These are phyloP conservation scores for Herpetotheres cachinnans DNA, from an alignment of 2,113 vertebrate species.

Conservation along the genomic window DNA sequence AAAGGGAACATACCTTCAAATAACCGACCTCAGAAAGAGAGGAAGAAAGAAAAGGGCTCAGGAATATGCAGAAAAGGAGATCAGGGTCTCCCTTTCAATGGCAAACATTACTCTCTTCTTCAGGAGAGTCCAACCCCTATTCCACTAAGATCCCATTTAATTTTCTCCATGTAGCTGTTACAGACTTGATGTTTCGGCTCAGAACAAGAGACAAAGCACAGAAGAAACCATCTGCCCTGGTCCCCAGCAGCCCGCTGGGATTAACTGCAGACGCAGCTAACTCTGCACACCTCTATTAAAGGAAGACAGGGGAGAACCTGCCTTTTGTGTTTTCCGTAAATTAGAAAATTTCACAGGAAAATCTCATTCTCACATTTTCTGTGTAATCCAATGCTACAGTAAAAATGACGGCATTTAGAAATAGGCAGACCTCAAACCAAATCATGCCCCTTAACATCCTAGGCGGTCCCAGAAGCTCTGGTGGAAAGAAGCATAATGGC, in stretches of 20 bases:
- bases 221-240: not conserved
- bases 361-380: not conserved
- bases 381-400: not conserved
- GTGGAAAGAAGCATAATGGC: not conserved
- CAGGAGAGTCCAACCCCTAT: not conserved
- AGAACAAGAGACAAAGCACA: not conserved
- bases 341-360: not conserved
- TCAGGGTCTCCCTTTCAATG: not conserved
- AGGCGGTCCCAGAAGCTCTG: not conserved
- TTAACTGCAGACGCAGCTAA: not conserved
- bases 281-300: not conserved
- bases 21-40: not conserved
- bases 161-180: not conserved
- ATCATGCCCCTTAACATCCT: not conserved
- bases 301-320: not conserved
- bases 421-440: not conserved
- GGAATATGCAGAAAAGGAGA: not conserved
- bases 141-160: not conserved
- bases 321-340: not conserved
- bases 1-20: not conserved
- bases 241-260: not conserved
- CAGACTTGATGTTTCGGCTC: not conserved
- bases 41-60: not conserved
- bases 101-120: not conserved
- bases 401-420: not conserved